Conservation (phyloP, 2,113 vertebrate species). For the Crotalus tigris region DNA sequence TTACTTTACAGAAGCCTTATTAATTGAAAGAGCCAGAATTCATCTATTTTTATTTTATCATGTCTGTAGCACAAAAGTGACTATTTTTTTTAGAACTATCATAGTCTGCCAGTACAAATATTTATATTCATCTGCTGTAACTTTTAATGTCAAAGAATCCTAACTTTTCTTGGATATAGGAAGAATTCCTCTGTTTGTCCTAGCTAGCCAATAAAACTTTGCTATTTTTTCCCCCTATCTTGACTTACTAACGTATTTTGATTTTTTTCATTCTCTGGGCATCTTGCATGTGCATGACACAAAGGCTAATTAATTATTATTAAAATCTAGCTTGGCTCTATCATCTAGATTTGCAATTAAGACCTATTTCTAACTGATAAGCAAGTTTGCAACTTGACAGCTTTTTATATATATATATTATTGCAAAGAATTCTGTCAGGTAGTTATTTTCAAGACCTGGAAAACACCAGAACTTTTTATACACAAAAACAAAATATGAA, state of each 20-base stretch:
- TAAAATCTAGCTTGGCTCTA: not conserved
- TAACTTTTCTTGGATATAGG: not conserved
- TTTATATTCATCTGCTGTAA: not conserved
- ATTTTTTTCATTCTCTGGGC: not conserved
- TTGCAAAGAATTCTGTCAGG: conserved; percentile 1
- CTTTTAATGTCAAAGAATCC: not conserved
- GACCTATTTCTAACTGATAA: not conserved
- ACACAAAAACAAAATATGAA: not conserved
- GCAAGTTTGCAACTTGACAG: not conserved
- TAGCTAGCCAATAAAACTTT: not conserved
- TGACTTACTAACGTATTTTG: conserved; percentile 23
- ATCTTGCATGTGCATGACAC: not conserved
- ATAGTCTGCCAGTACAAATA: not conserved
- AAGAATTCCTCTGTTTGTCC: not conserved
- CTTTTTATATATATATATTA: not conserved
- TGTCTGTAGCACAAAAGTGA: not conserved
- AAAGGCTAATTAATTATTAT: conserved; percentile 22
- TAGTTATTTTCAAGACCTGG: conserved; percentile 16
- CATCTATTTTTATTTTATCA: conserved; percentile 1
- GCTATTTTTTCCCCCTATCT: not conserved
- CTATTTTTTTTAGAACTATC: not conserved
- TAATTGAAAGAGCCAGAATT: not conserved
- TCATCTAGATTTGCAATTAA: not conserved
- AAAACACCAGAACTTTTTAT: not conserved
- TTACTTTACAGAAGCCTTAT: not conserved